Evolutionary conservation across 2,888 invertebrate species (phyloP).

Genomic region (Pandemis corylana): DNA sequence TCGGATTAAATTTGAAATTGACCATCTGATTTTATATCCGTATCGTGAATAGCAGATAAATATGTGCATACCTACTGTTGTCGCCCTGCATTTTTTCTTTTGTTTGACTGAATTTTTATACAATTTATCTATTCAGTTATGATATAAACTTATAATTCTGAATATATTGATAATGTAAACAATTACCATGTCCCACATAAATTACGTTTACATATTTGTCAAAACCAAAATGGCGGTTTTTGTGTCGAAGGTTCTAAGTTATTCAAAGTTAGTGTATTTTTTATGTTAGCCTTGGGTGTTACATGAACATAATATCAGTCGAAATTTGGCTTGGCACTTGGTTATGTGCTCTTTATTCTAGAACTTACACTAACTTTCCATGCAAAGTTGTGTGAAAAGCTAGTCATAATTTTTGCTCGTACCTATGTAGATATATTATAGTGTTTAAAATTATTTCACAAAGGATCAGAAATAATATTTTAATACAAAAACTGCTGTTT

Average conservation of each 20-base stretch:
- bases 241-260: conserved; percentile 6
- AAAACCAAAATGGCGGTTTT: conserved; percentile 6
- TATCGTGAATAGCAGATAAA: no score
- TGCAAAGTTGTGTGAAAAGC: no score
- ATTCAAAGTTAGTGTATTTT: not conserved
- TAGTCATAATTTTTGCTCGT: no score
- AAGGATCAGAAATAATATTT: no score
- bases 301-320: not conserved
- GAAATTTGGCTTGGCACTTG: not conserved
- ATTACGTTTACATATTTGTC: conserved; percentile 4
- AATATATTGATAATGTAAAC: conserved; percentile 6
- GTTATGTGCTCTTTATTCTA: not conserved
- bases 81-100: not conserved
- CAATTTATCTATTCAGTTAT: conserved; percentile 2
- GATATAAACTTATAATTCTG: conserved; percentile 2
- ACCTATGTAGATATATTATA: no score
- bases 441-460: no score
- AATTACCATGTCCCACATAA: not conserved
- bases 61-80: not conserved
- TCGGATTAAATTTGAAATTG: no score
- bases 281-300: not conserved
- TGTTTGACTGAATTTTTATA: not conserved
- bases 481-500: no score
- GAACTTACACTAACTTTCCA: not conserved
- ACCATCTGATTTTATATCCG: no score